A percentile compares a stretch with the other conserved stretches of the same genome.
These are phyloP conservation scores for Oligia strigilis DNA, from an alignment of 2,888 invertebrate species.

Conservation along the genomic window DNA sequence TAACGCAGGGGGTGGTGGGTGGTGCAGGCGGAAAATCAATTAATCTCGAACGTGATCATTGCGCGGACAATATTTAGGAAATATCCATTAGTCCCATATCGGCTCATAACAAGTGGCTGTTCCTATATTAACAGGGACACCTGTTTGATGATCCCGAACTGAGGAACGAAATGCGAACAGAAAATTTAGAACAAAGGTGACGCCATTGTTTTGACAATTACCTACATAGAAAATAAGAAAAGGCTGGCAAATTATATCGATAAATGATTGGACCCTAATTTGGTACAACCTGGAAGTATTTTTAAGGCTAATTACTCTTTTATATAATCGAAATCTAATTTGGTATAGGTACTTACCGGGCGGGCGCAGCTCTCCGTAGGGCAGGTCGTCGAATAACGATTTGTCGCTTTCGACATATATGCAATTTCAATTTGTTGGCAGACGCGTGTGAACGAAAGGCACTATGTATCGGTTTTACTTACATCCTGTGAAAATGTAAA, in stretches of 20 bases:
- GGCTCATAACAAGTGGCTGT: not conserved
- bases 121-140: not conserved
- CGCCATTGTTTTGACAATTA: not conserved
- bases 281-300: not conserved
- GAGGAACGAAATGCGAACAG: not conserved
- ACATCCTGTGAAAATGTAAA: not conserved
- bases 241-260: not conserved
- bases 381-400: not conserved
- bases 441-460: not conserved
- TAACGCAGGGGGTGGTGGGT: not conserved
- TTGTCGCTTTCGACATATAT: not conserved
- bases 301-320: not conserved
- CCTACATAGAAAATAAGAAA: not conserved
- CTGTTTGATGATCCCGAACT: not conserved
- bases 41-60: not conserved
- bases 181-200: not conserved
- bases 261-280: not conserved
- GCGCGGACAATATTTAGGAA: not conserved
- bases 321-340: not conserved
- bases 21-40: slow-evolving; percentile 5
- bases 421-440: not conserved
- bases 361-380: too few species aligned
- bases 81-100: not conserved
- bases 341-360: not conserved
- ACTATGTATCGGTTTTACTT: not conserved